Base-by-base conservation (phyloP, 1,140 invertebrate genomes). In the Procambarus clarkii region DNA sequence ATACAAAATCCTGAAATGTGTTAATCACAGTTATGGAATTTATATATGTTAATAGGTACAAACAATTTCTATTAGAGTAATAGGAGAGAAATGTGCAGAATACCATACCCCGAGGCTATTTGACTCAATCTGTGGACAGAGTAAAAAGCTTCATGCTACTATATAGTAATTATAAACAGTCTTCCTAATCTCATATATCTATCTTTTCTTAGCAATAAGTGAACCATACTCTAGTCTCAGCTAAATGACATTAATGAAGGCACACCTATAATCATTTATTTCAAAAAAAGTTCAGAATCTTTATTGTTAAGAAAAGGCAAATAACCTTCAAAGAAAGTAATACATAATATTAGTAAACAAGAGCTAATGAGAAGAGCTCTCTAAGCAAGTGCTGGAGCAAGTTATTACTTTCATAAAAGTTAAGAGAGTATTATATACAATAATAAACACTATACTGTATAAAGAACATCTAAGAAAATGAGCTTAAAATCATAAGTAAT, bases 71-170 rank as follows among this genome's bases (percentile, higher is more conserved):
- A 48, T 44, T 21, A 48, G 48, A 50, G 48, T 50, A 80, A 21
- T 44, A 50, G 78, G 46, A 80, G 78, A 80, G 78, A 80, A 80
- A 64, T 64, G 46, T 48, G 18, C 24, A 50, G 78, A 80, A 80
- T 80, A 80, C 78, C 45, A 80, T 80, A 80, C 78, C 78, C 78
- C 46, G 78, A 80, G 45, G 78, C 48, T 80, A 80, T 80, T 80
- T 80, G 78, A 80, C 78, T 80, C 78, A 80, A 80, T 80, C 78
- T 80, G 78, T 80, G 78, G 78, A 80, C 78, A 80, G 50, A 50
- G 48, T 24, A 44, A 80, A 79, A 80, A 44, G 78, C 44, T 80
- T 80, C 78, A 80, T 80, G 78, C 78, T 80, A 48, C 78, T 48
- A 21, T 50, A 18, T 46, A 21, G 9, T 80, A 34, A 34, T 34